These are phyloP conservation scores for Hedychridium roseum DNA, from an alignment of 2,888 invertebrate genomes.

Conservation along the genomic window DNA sequence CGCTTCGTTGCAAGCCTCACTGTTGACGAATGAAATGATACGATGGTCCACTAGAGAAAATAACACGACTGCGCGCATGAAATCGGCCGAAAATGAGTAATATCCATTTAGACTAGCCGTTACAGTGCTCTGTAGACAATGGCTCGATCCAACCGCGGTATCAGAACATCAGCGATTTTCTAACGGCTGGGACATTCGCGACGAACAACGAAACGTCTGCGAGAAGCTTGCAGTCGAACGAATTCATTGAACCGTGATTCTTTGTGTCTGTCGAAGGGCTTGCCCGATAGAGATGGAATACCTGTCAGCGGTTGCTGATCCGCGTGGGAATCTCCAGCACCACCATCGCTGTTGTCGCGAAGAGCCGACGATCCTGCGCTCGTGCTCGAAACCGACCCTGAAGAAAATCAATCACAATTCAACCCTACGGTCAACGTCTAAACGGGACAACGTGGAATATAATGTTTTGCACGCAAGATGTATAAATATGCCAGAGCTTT, in stretches of 20 bases:
- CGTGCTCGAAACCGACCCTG: constrained; percentile 57
- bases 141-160: constrained; percentile 62
- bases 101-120: background rate
- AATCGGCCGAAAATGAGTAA: background rate
- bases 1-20: constrained; percentile 37
- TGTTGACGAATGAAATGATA: constrained; percentile 27
- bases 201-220: constrained; percentile 31
- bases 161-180: constrained; percentile 24
- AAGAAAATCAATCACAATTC: constrained; percentile 1
- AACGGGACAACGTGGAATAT: too few relatives aligned
- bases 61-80: background rate
- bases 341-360: constrained; percentile 47
- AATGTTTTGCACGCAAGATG: too few relatives aligned
- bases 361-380: constrained; percentile 56
- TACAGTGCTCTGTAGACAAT: constrained; percentile 59
- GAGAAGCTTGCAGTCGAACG: constrained; percentile 41
- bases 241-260: constrained; percentile 18
- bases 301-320: constrained; percentile 52
- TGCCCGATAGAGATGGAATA: constrained; percentile 39
- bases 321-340: constrained; percentile 40
- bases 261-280: constrained; percentile 10
- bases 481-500: too few relatives aligned
- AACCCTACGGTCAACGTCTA: too few relatives aligned
- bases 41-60: constrained; percentile 12
- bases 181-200: constrained; percentile 11